Evolutionary conservation across 2,113 vertebrate species (phyloP).

Genomic region (Centropus unirufus): DNA sequence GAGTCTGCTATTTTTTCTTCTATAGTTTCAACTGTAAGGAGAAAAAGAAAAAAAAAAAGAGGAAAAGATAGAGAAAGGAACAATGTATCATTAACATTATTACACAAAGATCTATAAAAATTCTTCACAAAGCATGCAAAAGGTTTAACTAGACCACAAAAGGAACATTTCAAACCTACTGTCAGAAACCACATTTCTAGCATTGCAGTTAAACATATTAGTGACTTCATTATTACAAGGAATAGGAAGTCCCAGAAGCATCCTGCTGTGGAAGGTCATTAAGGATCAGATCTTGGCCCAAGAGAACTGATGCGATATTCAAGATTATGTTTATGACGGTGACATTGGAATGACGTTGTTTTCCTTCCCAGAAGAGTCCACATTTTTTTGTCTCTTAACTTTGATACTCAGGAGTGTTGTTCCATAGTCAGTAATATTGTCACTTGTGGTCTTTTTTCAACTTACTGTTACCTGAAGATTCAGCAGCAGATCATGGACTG

Average conservation of each 20-base stretch:
- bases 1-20: conserved; percentile 89
- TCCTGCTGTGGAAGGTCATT: not conserved
- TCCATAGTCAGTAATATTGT: not conserved
- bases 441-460: not conserved
- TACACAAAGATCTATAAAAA: not conserved
- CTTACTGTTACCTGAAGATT: not conserved
- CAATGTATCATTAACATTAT: conserved; percentile 42
- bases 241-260: not conserved
- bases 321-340: not conserved
- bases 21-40: conserved; percentile 77
- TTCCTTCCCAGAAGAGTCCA: not conserved
- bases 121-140: not conserved
- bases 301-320: not conserved
- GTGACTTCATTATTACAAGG: not conserved
- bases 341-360: not conserved
- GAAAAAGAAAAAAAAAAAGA: not conserved
- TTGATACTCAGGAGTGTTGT: not conserved
- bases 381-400: not conserved
- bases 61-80: conserved; percentile 51
- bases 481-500: not conserved
- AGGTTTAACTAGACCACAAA: not conserved
- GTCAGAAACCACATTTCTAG: not conserved
- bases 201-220: not conserved
- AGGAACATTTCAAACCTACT: not conserved
- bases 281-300: rapidly evolving